Evolutionary conservation across 1,140 invertebrate species (phyloP).

Genomic region (Spodoptera litura): DNA sequence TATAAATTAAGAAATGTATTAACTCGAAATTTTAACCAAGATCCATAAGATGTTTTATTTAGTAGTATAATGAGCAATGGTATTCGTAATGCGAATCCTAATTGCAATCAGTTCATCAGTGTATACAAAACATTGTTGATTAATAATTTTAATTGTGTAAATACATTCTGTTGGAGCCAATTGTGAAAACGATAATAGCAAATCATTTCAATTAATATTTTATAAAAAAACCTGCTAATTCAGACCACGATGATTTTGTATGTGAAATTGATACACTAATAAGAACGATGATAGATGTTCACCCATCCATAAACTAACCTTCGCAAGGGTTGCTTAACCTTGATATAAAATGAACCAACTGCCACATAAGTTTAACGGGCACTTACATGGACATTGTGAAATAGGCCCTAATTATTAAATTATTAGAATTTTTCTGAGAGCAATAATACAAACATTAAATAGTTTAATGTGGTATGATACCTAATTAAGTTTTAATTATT

Average conservation of each 20-base stretch:
- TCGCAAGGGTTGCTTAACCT: no score
- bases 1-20: slow-evolving; percentile 12
- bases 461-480: no score
- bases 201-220: slow-evolving; percentile 1
- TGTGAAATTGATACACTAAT: slow-evolving; percentile 32
- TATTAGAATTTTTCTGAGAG: no score
- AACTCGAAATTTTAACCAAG: slow-evolving; percentile 26
- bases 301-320: no score
- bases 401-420: no score
- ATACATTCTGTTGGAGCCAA: slow-evolving; percentile 28
- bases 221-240: not conserved
- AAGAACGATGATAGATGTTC: no score
- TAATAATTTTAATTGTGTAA: slow-evolving; percentile 42
- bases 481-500: no score
- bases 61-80: slow-evolving; percentile 34
- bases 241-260: slow-evolving; percentile 20
- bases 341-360: no score
- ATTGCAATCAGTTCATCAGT: slow-evolving; percentile 34
- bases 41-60: slow-evolving; percentile 22
- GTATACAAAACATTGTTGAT: slow-evolving; percentile 38
- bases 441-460: no score
- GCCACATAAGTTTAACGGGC: no score
- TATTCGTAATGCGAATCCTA: slow-evolving; percentile 16
- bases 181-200: slow-evolving; percentile 37
- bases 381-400: no score